These are phyloP conservation scores for Hephaestus fuliginosus DNA, from an alignment of 2,797 vertebrate genomes.

Conservation along the genomic window DNA sequence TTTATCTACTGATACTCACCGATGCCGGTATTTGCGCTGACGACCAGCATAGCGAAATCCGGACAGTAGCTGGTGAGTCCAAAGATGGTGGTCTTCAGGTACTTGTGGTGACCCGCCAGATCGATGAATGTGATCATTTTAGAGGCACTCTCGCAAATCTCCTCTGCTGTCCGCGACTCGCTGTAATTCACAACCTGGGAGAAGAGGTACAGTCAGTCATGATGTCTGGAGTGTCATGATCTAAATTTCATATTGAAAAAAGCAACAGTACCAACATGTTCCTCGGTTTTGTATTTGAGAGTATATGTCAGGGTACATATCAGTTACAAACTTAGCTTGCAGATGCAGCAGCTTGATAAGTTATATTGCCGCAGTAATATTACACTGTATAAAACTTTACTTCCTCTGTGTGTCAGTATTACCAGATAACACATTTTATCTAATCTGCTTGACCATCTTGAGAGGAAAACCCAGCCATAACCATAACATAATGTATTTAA, in stretches of 20 bases:
- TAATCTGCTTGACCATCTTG: neutral
- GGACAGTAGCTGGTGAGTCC: conserved; percentile 99
- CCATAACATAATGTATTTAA: neutral
- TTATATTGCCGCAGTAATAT: neutral
- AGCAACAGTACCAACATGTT: neutral
- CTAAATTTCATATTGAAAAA: neutral
- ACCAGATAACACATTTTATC: neutral
- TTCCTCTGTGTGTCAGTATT: neutral
- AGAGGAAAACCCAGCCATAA: neutral
- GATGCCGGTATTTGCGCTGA: conserved; percentile 97
- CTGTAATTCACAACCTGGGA: conserved; percentile 98
- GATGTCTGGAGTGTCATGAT: neutral
- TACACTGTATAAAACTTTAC: neutral
- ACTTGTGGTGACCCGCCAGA: conserved; percentile 98
- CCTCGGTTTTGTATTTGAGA: neutral
- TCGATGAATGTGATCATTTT: conserved; percentile 99
- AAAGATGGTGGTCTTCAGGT: conserved; percentile 98
- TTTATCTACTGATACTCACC: conserved; percentile 81
- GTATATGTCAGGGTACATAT: neutral
- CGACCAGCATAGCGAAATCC: conserved; percentile 98
- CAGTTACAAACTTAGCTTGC: neutral
- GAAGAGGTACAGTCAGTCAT: neutral
- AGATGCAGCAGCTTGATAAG: neutral
- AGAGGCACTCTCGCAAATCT: conserved; percentile 98
- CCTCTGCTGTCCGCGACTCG: conserved; percentile 95